Conservation (phyloP, 2,113 vertebrate genomes). For the Merops nubicus region DNA sequence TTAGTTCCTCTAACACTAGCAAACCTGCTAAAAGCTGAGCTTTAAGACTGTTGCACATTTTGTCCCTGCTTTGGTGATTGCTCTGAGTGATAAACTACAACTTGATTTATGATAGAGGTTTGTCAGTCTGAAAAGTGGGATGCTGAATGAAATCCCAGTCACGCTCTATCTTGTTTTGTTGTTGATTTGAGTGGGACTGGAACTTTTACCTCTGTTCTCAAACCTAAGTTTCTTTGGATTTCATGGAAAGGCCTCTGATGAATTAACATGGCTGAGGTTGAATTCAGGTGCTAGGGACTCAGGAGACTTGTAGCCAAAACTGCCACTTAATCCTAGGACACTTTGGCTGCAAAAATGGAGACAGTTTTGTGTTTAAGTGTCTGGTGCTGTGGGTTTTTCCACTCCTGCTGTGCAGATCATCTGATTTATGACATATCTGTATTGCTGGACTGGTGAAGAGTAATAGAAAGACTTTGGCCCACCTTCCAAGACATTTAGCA, state of each 20-base stretch:
- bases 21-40: background rate
- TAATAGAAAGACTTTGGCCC: background rate
- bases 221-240: background rate
- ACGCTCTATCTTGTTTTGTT: background rate
- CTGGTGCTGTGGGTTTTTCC: background rate
- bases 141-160: background rate
- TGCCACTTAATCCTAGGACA: background rate
- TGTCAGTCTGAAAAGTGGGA: background rate
- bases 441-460: background rate
- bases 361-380: rapidly evolving
- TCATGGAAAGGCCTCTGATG: background rate
- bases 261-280: background rate
- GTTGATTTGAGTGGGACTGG: background rate
- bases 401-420: background rate
- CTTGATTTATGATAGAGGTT: background rate
- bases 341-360: background rate
- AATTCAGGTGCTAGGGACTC: background rate
- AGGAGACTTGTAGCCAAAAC: background rate
- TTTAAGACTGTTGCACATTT: background rate
- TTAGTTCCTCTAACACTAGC: background rate
- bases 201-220: background rate
- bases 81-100: background rate
- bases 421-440: background rate
- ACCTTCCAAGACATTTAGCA: background rate
- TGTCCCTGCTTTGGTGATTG: background rate